Evolutionary conservation across 1,140 invertebrate genomes (phyloP), one percentile per base, ranked within the genome.

Genomic region (Drosophila lacteicornis): DNA sequence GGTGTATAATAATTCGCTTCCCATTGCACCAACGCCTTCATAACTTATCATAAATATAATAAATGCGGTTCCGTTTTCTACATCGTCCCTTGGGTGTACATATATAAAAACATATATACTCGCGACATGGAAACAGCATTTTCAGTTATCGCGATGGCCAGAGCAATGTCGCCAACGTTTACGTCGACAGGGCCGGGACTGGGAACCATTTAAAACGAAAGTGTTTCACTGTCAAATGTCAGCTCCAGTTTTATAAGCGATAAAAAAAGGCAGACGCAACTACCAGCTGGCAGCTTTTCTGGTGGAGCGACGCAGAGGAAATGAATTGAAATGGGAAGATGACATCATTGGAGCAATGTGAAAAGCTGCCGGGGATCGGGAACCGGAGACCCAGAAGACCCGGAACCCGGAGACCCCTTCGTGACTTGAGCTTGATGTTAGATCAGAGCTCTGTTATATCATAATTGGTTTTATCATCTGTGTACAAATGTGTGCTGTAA

Each of bases 211-310:
- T 63, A 51, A 80, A 81, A 81, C 65, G 79, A 82, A 81, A 82
- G 79, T 82, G 79, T 82, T 82, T 82, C 67, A 74, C 79, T 82
- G 80, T 82, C 79, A 82, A 82, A 78, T 82, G 80, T 82, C 80
- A 78, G 61, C 13, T 46, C 46, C 27, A 46, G 67, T 50, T 71
- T 62, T 58, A 70, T 61, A 75, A 55, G 56, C 79, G 51, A 60
- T 61, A 76, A 58, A 42, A 59, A 73, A 49, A 40, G 43, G 50
- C 59, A 69, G 55, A 33, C 56, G 27, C 22, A 45, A 66, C 27
- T 36, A 45, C 27, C 27, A 63, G 40, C 19, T 56, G 67, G 57
- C 38, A 27, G 33, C 1, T 67, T 67, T 49, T 67, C 19, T 57
- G n/a, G 2, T 33, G 33, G 11, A 60, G 65, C 27, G 27, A 30